Base-by-base conservation (phyloP, 2,888 invertebrate species). In the Scaptodrosophila latifasciaeformis region DNA sequence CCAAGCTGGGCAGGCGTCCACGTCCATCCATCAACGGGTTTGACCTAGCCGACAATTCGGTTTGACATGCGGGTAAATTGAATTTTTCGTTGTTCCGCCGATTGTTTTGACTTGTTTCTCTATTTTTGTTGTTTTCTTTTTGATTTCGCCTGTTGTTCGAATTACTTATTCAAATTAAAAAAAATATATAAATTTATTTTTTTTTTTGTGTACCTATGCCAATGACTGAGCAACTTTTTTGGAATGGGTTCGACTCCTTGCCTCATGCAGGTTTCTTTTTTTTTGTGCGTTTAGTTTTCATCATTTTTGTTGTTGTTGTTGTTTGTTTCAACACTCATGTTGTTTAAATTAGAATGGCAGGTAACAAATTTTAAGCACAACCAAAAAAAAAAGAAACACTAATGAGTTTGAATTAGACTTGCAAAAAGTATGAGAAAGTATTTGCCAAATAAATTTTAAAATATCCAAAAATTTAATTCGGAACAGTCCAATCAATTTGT, bases 51-150 rank as follows among this genome's bases (percentile, higher is more conserved):
- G 72, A 77, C 77, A 76, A 72, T 74, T 74, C 72, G 70, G 75
- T 65, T 71, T 72, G 81, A 82, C 81, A 82, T 81, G 81, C 81
- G 81, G 70, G 68, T 71, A 81, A 80, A 78, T 82, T 81, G 80
- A 80, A 80, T 80, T 79, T 79, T 52, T 66, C 76, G 72, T 81
- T 81, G 79, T 78, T 80, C 67, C 70, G 71, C 69, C 67, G n/a
- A 63, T 70, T 72, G 79, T 72, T 75, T 75, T 67, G 65, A 66
- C 61, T 77, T 77, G 76, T 72, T 55, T 30, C n/a, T 48, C 24
- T 29, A 12, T 13, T 29, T 21, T 17, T 43, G 7, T 40, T 30
- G 40, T 35, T 35, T 59, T 51, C 29, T 55, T 67, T 68, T 63
- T 64, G 61, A 62, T 66, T 74, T 74, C 49, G 70, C 44, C 62